Conservation (phyloP, 2,113 vertebrate genomes). For the Eurystomus gularis region DNA sequence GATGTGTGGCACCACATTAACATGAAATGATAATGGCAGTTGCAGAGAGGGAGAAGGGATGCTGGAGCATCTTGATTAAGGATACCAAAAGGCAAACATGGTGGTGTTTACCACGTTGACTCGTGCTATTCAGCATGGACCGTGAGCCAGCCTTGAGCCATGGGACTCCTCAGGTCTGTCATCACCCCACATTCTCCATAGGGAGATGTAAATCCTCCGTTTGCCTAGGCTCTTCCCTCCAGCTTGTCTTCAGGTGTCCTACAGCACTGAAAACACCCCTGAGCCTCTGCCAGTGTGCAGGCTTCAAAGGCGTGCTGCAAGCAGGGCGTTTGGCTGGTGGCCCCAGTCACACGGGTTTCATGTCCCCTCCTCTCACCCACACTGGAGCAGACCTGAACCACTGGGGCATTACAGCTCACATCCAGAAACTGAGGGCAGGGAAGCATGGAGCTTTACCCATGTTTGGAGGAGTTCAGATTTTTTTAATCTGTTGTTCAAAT, state of each 20-base stretch:
- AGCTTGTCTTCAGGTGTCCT: not conserved
- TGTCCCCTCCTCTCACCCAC: not conserved
- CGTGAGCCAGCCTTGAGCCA: not conserved
- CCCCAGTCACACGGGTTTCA: fast-evolving
- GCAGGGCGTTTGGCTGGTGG: not conserved
- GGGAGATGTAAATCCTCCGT: not conserved
- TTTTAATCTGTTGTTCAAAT: not conserved
- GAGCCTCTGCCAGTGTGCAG: fast-evolving
- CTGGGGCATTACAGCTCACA: fast-evolving
- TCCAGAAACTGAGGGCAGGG: not conserved
- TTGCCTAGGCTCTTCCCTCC: not conserved
- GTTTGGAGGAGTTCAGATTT: fast-evolving
- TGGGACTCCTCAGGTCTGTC: fast-evolving
- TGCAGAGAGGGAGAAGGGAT: not conserved
- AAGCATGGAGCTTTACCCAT: not conserved
- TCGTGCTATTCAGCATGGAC: fast-evolving
- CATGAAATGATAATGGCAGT: not conserved
- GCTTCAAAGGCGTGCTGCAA: not conserved
- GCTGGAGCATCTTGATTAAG: not conserved
- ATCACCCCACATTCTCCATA: fast-evolving
- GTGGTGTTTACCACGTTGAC: not conserved
- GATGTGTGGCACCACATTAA: not conserved
- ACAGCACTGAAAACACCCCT: not conserved
- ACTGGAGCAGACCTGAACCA: not conserved
- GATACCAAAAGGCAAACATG: not conserved